phyloP scores from a whole-genome alignment of 2,113 vertebrate genomes.

The Dicentrarchus labrax region DNA sequence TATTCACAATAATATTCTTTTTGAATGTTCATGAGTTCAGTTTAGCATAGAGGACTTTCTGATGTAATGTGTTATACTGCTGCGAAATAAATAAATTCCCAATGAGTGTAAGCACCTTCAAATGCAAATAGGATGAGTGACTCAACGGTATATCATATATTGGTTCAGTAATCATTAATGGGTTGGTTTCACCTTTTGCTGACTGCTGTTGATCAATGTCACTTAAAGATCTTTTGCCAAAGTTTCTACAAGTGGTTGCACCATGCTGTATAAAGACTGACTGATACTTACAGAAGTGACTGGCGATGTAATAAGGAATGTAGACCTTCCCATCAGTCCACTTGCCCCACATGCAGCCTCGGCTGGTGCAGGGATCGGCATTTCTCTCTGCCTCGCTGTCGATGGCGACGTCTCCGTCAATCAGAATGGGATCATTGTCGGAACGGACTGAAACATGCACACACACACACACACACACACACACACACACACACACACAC shows the following conservation, averaged over 20 bases:
- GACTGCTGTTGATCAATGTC: not conserved
- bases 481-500: not conserved
- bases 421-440: slow-evolving; percentile 33
- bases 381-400: slow-evolving; percentile 61
- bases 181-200: no score
- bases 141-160: no score
- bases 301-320: slow-evolving; percentile 73
- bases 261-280: not conserved
- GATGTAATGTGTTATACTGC: no score
- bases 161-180: no score
- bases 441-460: slow-evolving; percentile 39
- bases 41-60: no score
- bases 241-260: no score
- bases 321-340: slow-evolving; percentile 70
- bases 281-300: slow-evolving; percentile 71
- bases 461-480: no score
- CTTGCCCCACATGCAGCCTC: slow-evolving; percentile 68
- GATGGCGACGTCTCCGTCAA: slow-evolving; percentile 65
- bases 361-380: slow-evolving; percentile 74
- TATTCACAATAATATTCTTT: no score
- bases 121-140: no score
- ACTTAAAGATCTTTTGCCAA: not conserved
- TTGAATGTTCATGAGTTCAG: no score
- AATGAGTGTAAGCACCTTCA: no score
- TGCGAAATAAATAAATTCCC: no score